Evolutionary conservation across 2,113 vertebrate species (phyloP), one percentile per base, ranked within the genome.

Genomic region (cattle (Bos taurus)): DNA sequence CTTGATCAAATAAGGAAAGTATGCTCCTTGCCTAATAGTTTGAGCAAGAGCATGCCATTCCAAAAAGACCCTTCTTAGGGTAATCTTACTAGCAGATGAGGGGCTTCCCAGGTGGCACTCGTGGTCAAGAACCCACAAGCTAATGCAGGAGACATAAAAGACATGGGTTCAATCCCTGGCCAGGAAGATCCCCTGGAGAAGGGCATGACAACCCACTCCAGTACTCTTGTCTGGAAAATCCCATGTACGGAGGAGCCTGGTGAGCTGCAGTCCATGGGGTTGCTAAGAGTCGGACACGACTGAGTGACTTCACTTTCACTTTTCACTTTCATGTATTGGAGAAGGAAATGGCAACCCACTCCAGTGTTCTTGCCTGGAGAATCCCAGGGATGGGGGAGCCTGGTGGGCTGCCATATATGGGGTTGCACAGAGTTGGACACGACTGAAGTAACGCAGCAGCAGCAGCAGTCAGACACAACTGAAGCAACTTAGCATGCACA

Each of bases 91-190:
- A 33, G 62, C n/a, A 40, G n/a, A 71, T 40, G 19, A 71, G 57
- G 57, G 57, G 57, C 23, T 59, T 59, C 57, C 57, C 23, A 59
- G 57, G 67, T 2, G n/a, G n/a, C 67, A 71, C 67, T 71, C 5
- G n/a, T 71, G 67, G n/a, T 71, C n/a, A 71, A n/a, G 64, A 71
- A 23, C n/a, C 64, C 64, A 40, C 0, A 1, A 1, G 2, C 67
- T 36, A 40, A 36, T 71, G 67, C 67, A 71, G 67, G 67, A 71
- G 67, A 40, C 10, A 40, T 23, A 40, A 71, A 71, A 71, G 67
- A 71, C 0, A 0, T 0, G 1, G 19, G n/a, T 36, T 71, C 19
- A 21, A 23, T 40, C 19, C n/a, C 19, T 71, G n/a, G 5, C 19
- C 67, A 71, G 67, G n/a, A 12, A 71, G n/a, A 71, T 23, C 1